Base-by-base conservation (phyloP, 1,140 invertebrate genomes). In the Meloidogyne floridensis region DNA sequence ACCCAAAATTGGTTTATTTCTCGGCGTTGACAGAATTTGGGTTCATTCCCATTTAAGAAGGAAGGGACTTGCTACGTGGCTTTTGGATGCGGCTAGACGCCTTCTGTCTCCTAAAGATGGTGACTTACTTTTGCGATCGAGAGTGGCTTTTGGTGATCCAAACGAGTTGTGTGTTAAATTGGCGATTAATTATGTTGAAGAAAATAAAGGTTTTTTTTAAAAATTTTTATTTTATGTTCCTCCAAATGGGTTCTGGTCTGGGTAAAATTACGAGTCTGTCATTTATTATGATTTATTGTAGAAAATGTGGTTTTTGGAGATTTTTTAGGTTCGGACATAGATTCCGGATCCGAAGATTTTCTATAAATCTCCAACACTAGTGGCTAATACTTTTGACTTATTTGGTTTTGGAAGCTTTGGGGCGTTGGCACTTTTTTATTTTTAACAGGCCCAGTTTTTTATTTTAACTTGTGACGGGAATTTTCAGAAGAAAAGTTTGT, bases 21-120 rank as follows among this genome's bases (percentile, higher is more conserved):
- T 87, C 9, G 85, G 86, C 73, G 43, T 86, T 51, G 82, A 86
- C 71, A 82, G 85, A n/a, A 87, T 86, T 59, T 86, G 85, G 85
- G 83, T 87, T 7, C 85, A 86, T 53, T 65, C 79, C 0, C 73
- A 32, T 43, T 56, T 86, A 11, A 84, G 86, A 9, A 70, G 86
- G 15, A 74, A 82, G 43, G 76, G 83, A 54, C 32, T 87, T 54
- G 85, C 83, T 9, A 80, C 79, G 3, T 76, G 79, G 18, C 70
- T 87, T 59, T 59, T 85, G 43, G 78, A 87, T 42, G 72, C 73
- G 11, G 77, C 80, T 51, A 73, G 83, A n/a, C 79, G 80, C 13
- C 9, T 86, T 15, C 10, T 77, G 2, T 32, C 70, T 11, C n/a
- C 53, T 4, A 70, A 72, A 59, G 71, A 51, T 65, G 32, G 13